These are phyloP conservation scores for Sarcophilus harrisii DNA, from an alignment of 2,797 vertebrate genomes.

Conservation along the genomic window DNA sequence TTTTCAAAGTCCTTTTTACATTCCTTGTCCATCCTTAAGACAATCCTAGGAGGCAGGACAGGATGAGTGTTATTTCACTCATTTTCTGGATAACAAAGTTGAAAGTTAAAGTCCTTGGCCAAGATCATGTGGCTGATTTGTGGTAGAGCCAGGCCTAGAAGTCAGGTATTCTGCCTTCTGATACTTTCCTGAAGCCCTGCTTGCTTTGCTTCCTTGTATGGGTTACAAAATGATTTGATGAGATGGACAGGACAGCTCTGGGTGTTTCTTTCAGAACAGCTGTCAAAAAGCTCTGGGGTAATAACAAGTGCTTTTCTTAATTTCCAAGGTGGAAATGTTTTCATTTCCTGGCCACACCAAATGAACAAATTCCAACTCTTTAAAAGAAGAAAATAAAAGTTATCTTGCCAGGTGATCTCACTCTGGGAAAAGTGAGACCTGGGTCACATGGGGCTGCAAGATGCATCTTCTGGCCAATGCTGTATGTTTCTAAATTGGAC, in stretches of 20 bases:
- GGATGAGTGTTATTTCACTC: not conserved
- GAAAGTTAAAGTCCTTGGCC: not conserved
- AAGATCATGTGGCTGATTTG: not conserved
- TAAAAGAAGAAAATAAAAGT: constrained; percentile 67
- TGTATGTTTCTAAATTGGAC: constrained; percentile 18
- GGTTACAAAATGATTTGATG: not conserved
- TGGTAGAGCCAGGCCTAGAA: not conserved
- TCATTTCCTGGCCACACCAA: constrained; percentile 63
- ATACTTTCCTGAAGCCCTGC: not conserved
- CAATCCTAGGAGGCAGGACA: not conserved
- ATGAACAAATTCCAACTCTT: constrained; percentile 62
- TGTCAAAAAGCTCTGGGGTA: not conserved
- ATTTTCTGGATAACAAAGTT: not conserved
- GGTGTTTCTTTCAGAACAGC: not conserved
- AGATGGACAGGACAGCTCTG: not conserved
- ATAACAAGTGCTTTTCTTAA: not conserved
- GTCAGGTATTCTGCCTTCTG: not conserved
- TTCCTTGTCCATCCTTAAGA: not conserved
- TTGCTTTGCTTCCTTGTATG: not conserved
- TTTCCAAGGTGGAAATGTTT: constrained; percentile 2
- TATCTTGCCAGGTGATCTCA: constrained; percentile 75
- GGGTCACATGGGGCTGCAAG: constrained; percentile 71
- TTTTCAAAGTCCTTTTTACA: not conserved
- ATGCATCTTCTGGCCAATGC: constrained; percentile 67
- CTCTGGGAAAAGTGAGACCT: constrained; percentile 69